Evolutionary conservation across 2,888 invertebrate species (phyloP).

Genomic region (Tanypteryx hageni): DNA sequence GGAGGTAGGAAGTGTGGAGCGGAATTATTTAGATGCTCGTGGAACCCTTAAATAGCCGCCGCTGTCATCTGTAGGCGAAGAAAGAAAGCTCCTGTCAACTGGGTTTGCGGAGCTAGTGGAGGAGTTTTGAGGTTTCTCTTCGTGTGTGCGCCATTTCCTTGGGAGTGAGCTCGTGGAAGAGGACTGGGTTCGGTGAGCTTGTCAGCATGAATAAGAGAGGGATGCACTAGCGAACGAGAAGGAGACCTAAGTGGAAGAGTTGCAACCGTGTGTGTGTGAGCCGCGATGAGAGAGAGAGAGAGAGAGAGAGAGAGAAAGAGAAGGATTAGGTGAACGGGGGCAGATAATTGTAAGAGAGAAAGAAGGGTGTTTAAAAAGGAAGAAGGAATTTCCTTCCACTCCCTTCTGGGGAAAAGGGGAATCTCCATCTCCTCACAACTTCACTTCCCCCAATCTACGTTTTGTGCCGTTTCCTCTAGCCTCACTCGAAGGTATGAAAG

Average conservation of each 20-base stretch:
- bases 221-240: not conserved
- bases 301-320: too few relatives aligned
- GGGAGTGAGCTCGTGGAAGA: not conserved
- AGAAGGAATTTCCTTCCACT: not conserved
- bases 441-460: not conserved
- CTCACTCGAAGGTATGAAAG: not conserved
- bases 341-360: not conserved
- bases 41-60: slow-evolving; percentile 57
- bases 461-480: not conserved
- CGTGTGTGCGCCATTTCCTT: too few relatives aligned
- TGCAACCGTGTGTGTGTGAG: too few relatives aligned
- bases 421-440: not conserved
- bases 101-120: not conserved
- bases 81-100: slow-evolving; percentile 57
- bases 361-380: not conserved
- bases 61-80: slow-evolving; percentile 55
- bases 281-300: too few relatives aligned
- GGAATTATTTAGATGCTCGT: slow-evolving; percentile 63
- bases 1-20: not conserved
- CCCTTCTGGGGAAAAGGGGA: not conserved
- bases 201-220: slow-evolving; percentile 39
- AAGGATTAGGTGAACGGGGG: not conserved
- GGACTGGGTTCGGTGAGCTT: not conserved
- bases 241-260: not conserved
- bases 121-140: not conserved